Evolutionary conservation across 2,888 invertebrate genomes (phyloP).

Genomic region (Drosophila melanosoma): DNA sequence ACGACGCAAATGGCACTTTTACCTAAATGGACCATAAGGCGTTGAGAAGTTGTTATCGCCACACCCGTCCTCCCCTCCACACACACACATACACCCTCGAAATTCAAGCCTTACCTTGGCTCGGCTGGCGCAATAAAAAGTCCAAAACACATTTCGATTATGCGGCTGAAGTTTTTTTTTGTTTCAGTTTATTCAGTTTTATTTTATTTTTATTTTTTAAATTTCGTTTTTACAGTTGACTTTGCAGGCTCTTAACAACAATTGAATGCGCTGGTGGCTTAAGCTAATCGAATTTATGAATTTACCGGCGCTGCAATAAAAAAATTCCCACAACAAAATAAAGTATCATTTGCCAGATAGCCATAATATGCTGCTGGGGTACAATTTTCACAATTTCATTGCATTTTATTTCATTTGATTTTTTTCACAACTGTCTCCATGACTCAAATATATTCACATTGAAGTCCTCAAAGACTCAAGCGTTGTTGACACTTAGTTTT

Average conservation of each 20-base stretch:
- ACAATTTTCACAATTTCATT: constrained; percentile 20
- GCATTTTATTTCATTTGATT: constrained; percentile 41
- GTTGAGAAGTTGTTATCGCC: constrained; percentile 78
- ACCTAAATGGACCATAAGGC: constrained; percentile 83
- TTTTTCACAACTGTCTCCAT: constrained; percentile 2
- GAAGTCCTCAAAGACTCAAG: background rate
- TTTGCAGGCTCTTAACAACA: constrained; percentile 66
- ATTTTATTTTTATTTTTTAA: constrained; percentile 37
- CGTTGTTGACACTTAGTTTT: background rate
- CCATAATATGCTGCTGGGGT: constrained; percentile 56
- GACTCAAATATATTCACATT: constrained; percentile 3
- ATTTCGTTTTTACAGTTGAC: constrained; percentile 57
- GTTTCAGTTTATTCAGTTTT: constrained; percentile 15
- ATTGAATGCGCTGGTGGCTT: constrained; percentile 60
- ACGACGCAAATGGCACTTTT: constrained; percentile 82
- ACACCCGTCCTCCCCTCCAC: constrained; percentile 9
- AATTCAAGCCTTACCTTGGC: constrained; percentile 52
- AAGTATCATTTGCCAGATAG: constrained; percentile 68
- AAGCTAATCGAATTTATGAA: constrained; percentile 72
- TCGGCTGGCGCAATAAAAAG: constrained; percentile 66
- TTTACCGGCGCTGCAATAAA: constrained; percentile 57
- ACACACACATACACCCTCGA: constrained; percentile 14
- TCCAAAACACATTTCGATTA: constrained; percentile 77
- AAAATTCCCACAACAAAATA: constrained; percentile 52
- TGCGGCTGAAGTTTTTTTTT: constrained; percentile 49